These are phyloP conservation scores for Drosophila micromelanica DNA, from an alignment of 1,140 invertebrate genomes.

Conservation along the genomic window DNA sequence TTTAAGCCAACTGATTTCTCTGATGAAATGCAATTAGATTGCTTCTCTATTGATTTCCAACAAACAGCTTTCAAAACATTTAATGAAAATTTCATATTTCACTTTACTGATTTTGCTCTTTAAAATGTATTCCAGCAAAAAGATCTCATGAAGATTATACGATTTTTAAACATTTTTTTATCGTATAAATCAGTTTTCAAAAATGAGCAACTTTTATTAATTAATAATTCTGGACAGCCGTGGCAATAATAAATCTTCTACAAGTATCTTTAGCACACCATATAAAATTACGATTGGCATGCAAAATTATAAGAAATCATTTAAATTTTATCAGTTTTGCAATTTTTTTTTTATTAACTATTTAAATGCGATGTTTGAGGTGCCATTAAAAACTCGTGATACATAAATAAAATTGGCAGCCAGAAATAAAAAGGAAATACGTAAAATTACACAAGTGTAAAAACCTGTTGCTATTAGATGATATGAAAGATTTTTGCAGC, in stretches of 20 bases:
- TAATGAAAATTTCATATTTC: not conserved
- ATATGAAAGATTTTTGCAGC: no score
- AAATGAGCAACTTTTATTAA: not conserved
- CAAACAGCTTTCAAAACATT: constrained; percentile 39
- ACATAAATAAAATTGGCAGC: constrained; percentile 54
- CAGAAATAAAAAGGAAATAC: constrained; percentile 32
- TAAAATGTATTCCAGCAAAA: no score
- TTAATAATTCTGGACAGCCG: constrained; percentile 4
- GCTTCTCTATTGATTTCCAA: constrained; percentile 56
- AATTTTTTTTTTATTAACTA: no score
- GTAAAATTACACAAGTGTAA: constrained; percentile 26
- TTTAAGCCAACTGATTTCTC: constrained; percentile 56
- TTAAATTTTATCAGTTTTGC: constrained; percentile 4
- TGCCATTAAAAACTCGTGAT: constrained; percentile 51
- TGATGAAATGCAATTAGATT: constrained; percentile 17
- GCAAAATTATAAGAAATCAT: constrained; percentile 1
- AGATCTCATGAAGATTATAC: no score
- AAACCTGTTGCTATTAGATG: no score
- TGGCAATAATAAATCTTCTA: constrained; percentile 4
- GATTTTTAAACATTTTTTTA: no score
- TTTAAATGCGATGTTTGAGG: no score
- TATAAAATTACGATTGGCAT: not conserved
- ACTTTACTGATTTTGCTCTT: no score
- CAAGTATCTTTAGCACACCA: not conserved
- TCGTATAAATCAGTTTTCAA: no score